Base-by-base conservation (phyloP, 2,888 invertebrate species). In the Campopleginae sp. region DNA sequence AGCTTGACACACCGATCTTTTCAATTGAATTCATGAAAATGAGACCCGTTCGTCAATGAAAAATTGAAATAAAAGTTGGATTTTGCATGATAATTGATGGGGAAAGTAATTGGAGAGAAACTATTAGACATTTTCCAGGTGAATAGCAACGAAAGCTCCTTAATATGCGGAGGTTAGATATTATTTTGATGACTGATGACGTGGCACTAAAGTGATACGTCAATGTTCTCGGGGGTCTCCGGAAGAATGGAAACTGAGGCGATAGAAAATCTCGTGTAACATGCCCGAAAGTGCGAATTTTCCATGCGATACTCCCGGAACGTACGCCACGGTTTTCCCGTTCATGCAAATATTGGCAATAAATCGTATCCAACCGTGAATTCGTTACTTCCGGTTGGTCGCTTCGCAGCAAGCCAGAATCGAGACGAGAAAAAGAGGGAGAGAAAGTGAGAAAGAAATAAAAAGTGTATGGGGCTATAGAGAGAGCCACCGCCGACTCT, bases 311-410 rank as follows among this genome's bases (percentile, higher is more conserved):
- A 80, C 74, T 74, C 80, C 65, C 23, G 23, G 65, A 85, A 85
- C 85, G 80, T 86, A 86, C 82, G 82, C 88, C 89, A 87, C 89
- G 83, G 87, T 88, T 89, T 88, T 90, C 89, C 90, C 88, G 89
- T 89, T 90, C 89, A 91, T 91, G 91, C 88, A 91, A 91, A 91
- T 91, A 90, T 85, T 42, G 86, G 86, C 90, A 88, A 92, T 93
- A 92, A 92, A 93, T 92, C 89, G 87, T 88, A 89, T 89, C 90
- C 88, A 89, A 88, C 90, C 89, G 88, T 90, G 91, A 92, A 93
- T 93, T 91, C 90, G 91, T 92, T 91, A 89, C 90, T 93, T 93
- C 91, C 92, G 90, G 89, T 88, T 87, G 90, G 89, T 88, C 91
- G 91, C 89, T 83, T 89, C 85, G 78, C 82, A 84, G 87, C 87